phyloP scores from a whole-genome alignment of 2,888 invertebrate species.

The Drosophila prostipennis region DNA sequence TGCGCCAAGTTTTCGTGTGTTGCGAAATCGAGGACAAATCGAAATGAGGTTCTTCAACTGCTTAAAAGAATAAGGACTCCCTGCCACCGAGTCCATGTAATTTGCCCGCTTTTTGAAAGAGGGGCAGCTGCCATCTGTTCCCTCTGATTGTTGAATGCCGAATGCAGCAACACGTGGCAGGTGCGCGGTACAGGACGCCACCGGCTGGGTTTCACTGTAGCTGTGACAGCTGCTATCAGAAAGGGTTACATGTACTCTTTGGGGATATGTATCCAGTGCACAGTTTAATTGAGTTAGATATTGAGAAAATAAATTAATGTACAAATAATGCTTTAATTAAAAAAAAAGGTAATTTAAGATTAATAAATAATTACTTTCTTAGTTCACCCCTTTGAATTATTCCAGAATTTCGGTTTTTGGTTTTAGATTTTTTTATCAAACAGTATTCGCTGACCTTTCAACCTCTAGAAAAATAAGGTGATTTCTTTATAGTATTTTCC shows the following conservation, averaged over 20 bases:
- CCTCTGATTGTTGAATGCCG: slow-evolving; percentile 19
- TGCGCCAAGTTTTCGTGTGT: slow-evolving; percentile 67
- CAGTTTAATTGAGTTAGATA: not conserved
- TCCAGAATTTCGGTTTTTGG: too few relatives aligned
- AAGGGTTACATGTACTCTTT: not conserved
- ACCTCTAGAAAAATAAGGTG: too few relatives aligned
- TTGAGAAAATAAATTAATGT: too few relatives aligned
- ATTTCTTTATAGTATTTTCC: too few relatives aligned
- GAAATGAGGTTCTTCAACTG: slow-evolving; percentile 55
- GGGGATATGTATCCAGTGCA: not conserved
- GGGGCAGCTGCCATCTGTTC: slow-evolving; percentile 27
- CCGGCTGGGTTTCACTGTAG: slow-evolving; percentile 25
- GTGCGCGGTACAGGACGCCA: slow-evolving; percentile 55
- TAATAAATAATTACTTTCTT: too few relatives aligned
- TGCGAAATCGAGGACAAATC: slow-evolving; percentile 55
- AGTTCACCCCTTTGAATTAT: too few relatives aligned
- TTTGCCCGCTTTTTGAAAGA: slow-evolving; percentile 50
- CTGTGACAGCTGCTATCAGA: slow-evolving; percentile 25
- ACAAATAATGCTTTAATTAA: too few relatives aligned
- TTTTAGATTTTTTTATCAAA: too few relatives aligned
- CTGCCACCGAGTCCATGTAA: slow-evolving; percentile 58
- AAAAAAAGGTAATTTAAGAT: too few relatives aligned
- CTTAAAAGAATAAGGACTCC: slow-evolving; percentile 8
- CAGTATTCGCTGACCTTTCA: too few relatives aligned
- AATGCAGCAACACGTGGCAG: slow-evolving; percentile 72